phyloP scores from a whole-genome alignment of 2,113 vertebrate genomes.

The Perognathus longimembris region DNA sequence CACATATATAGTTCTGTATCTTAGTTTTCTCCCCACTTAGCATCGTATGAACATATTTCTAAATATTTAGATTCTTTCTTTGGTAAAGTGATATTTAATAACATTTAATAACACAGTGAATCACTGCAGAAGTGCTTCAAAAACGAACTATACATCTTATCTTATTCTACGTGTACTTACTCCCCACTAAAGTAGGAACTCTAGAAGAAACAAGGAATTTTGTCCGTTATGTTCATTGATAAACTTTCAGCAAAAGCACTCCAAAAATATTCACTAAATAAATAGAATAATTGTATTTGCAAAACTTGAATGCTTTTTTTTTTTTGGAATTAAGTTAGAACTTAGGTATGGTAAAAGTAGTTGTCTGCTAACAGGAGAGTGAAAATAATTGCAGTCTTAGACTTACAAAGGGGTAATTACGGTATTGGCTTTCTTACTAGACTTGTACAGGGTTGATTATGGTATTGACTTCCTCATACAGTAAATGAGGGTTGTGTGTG shows the following conservation, averaged over 20 bases:
- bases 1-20: neutral
- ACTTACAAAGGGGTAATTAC: neutral
- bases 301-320: neutral
- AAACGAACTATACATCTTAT: neutral
- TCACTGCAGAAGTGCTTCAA: neutral
- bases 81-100: neutral
- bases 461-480: no score
- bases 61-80: conserved; percentile 43
- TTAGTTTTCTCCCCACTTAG: neutral
- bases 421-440: no score
- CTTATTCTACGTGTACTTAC: neutral
- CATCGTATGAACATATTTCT: neutral
- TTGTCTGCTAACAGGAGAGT: neutral
- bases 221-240: neutral
- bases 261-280: conserved; percentile 29
- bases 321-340: neutral
- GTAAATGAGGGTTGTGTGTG: no score
- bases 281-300: neutral
- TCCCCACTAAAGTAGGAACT: neutral
- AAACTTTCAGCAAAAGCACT: neutral
- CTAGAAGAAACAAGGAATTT: neutral
- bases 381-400: neutral
- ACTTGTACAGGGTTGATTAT: no score
- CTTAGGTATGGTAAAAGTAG: neutral
- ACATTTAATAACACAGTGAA: neutral